A percentile compares a stretch with the other conserved stretches of the same genome.
phyloP scores from a whole-genome alignment of 2,113 vertebrate species.

The Fregetta grallaria region DNA sequence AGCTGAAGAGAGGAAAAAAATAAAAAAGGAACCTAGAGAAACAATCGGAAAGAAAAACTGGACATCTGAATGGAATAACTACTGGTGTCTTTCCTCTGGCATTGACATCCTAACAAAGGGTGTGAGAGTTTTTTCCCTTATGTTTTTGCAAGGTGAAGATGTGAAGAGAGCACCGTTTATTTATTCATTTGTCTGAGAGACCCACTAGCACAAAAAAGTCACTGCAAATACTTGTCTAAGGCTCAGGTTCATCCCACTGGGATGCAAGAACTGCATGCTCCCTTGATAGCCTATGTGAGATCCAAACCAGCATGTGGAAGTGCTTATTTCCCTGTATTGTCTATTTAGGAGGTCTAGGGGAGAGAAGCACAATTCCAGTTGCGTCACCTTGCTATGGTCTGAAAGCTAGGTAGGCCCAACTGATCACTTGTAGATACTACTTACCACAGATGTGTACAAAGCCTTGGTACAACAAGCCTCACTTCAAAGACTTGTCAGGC shows the following conservation, averaged over 20 bases:
- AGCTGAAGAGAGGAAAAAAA: not conserved
- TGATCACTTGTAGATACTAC: not conserved
- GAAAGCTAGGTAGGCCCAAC: not conserved
- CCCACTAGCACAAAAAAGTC: not conserved
- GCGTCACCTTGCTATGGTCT: not conserved
- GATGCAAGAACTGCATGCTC: not conserved
- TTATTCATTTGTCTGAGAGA: not conserved
- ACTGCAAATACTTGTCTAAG: not conserved
- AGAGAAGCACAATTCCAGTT: not conserved
- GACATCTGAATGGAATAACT: not conserved
- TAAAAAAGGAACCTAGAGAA: not conserved
- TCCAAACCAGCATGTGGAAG: not conserved
- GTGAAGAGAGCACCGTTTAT: not conserved
- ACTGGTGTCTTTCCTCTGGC: slow-evolving; percentile 1
- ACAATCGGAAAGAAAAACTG: slow-evolving; percentile 11
- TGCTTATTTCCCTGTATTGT: not conserved
- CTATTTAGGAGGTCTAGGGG: not conserved
- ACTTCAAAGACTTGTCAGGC: not conserved
- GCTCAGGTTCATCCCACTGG: not conserved
- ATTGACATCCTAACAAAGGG: not conserved
- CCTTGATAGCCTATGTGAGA: not conserved
- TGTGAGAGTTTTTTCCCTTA: not conserved
- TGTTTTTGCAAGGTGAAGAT: not conserved
- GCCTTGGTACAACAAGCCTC: not conserved
- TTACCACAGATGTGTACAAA: not conserved